phyloP scores from a whole-genome alignment of 2,888 invertebrate genomes.

The Urechis unicinctus region DNA sequence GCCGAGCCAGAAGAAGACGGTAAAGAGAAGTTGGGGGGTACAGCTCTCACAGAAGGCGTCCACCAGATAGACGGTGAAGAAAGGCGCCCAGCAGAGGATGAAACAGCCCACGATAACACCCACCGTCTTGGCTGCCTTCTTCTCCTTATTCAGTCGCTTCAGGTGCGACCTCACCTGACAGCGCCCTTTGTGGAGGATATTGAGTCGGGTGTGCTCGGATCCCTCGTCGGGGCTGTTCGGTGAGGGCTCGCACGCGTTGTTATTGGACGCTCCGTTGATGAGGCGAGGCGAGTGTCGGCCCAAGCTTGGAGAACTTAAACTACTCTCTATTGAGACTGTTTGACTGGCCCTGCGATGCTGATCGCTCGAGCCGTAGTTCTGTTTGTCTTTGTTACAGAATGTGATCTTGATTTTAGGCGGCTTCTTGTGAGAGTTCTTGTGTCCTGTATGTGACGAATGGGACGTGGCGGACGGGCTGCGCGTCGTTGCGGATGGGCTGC shows the following conservation, averaged over 20 bases:
- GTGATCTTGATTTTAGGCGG: conserved; percentile 1
- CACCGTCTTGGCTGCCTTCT: conserved; percentile 92
- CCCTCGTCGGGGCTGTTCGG: background rate
- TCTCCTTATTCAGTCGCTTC: conserved; percentile 79
- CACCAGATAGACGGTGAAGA: conserved; percentile 89
- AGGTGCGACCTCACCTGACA: conserved; percentile 74
- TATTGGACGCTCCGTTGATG: background rate
- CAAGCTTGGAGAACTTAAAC: background rate
- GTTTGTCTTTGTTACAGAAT: no score
- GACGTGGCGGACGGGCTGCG: background rate
- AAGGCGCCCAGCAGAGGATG: conserved; percentile 93
- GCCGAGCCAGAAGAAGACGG: conserved; percentile 92
- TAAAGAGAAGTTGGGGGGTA: conserved; percentile 73
- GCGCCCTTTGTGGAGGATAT: background rate
- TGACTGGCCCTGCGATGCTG: background rate
- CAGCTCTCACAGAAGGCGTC: conserved; percentile 73
- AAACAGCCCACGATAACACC: conserved; percentile 97
- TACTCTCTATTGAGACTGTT: background rate
- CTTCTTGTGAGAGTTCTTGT: background rate
- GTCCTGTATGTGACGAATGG: background rate
- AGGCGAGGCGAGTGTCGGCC: background rate
- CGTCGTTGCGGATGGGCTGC: background rate
- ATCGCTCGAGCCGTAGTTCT: background rate
- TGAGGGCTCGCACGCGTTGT: background rate
- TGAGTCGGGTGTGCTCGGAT: background rate